Conservation (phyloP, 2,888 invertebrate genomes). For the Linhomoeus sp. region DNA sequence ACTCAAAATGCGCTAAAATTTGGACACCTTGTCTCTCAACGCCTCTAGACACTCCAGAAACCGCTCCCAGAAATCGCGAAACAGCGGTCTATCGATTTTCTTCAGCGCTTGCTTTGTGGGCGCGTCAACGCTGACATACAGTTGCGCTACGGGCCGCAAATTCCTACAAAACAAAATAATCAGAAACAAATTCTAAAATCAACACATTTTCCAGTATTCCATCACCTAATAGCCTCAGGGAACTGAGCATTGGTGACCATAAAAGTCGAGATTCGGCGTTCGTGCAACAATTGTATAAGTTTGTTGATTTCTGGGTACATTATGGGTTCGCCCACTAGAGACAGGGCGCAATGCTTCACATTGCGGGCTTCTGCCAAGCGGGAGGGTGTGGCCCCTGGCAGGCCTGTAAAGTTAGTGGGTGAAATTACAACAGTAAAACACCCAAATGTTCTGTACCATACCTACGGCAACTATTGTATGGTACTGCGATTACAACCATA, state of each 20-base stretch:
- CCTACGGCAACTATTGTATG: too few relatives aligned
- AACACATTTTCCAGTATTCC: too few relatives aligned
- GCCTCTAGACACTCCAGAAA: slow-evolving; percentile 37
- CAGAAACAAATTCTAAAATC: too few relatives aligned
- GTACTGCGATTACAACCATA: too few relatives aligned
- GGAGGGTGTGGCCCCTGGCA: slow-evolving; percentile 38
- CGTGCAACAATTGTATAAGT: slow-evolving; percentile 35
- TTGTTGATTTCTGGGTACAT: slow-evolving; percentile 42
- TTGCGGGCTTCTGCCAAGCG: slow-evolving; percentile 35
- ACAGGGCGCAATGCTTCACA: slow-evolving; percentile 39
- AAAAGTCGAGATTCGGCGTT: slow-evolving; percentile 37
- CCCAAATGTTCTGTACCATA: too few relatives aligned
- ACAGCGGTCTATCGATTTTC: slow-evolving; percentile 40
- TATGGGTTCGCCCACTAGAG: slow-evolving; percentile 41
- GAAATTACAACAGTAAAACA: too few relatives aligned
- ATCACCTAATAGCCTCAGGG: slow-evolving; percentile 39
- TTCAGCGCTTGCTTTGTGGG: slow-evolving; percentile 39
- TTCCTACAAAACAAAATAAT: slow-evolving; percentile 24
- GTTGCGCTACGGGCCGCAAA: slow-evolving; percentile 38
- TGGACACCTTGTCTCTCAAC: slow-evolving; percentile 16
- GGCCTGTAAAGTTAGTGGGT: too few relatives aligned
- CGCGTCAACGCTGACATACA: slow-evolving; percentile 42
- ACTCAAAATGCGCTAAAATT: too few relatives aligned
- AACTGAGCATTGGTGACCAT: slow-evolving; percentile 43
- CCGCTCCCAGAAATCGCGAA: slow-evolving; percentile 40